phyloP scores from a whole-genome alignment of 2,888 invertebrate species.

The Drosophila nr. perissopoda region DNA sequence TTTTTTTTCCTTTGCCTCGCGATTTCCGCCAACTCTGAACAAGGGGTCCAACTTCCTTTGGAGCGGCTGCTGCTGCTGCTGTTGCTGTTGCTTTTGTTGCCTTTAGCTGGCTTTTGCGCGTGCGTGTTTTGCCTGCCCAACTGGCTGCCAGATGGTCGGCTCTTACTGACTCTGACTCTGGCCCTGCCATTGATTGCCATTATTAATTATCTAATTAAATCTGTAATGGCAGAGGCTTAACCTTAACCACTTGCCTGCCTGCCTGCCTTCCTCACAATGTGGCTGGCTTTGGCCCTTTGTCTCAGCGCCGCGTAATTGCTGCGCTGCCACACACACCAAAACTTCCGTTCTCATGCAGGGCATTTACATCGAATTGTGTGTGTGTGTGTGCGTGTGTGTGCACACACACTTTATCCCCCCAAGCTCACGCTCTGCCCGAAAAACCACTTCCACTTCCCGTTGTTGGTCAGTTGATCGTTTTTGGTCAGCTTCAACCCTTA shows the following conservation, averaged over 20 bases:
- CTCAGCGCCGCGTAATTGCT: slow-evolving; percentile 70
- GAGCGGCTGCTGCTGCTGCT: slow-evolving; percentile 32
- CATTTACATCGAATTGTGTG: slow-evolving; percentile 30
- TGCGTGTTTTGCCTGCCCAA: slow-evolving; percentile 61
- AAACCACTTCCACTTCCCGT: slow-evolving; percentile 81
- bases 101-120: slow-evolving; percentile 51
- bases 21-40: slow-evolving; percentile 71
- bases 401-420: neutral
- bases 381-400: neutral
- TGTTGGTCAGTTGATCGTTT: slow-evolving; percentile 12
- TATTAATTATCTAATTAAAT: slow-evolving; percentile 82
- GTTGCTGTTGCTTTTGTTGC: slow-evolving; percentile 28
- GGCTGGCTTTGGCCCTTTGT: slow-evolving; percentile 40
- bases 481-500: slow-evolving; percentile 66
- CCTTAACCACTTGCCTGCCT: slow-evolving; percentile 52
- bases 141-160: slow-evolving; percentile 65
- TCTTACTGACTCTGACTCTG: slow-evolving; percentile 17
- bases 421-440: neutral
- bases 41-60: slow-evolving; percentile 73
- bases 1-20: slow-evolving; percentile 57
- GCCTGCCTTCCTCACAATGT: slow-evolving; percentile 2
- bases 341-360: slow-evolving; percentile 75
- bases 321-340: slow-evolving; percentile 33
- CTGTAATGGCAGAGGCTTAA: slow-evolving; percentile 70
- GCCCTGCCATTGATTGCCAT: slow-evolving; percentile 73